Base-by-base conservation (phyloP, 2,797 vertebrate genomes). In the Periparus ater region DNA sequence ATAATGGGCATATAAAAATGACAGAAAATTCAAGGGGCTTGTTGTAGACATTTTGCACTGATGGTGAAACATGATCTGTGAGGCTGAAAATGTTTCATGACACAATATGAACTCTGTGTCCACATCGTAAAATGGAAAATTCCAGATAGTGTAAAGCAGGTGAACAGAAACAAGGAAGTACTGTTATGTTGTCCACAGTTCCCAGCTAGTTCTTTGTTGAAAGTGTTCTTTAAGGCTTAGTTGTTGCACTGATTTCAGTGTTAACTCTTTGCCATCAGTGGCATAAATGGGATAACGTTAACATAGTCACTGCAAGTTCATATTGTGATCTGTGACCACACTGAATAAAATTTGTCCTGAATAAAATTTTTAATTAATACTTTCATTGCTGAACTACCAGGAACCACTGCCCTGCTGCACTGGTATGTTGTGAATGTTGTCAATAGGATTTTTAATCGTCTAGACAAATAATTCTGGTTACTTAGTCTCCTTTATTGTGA, bases 361-460 rank as follows among this genome's bases (percentile, higher is more conserved):
- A 40, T 45, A 63, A 27, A 67, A 29, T 29, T 71, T 71, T 67
- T n/a, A 76, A 55, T 48, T 15, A 67, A 30, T 45, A 9, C 0
- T 1, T 32, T 77, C 1, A 0, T 44, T 40, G 36, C 5, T 74
- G 22, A 81, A n/a, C 51, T 66, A 27, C 18, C 11, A 53, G 47
- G 17, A 47, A 19, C 18, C 62, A 65, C 38, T 86, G 29, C 7
- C 27, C 17, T 1, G 1, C 38, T 91, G n/a, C 30, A 32, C 13
- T 34, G 7, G 4, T 63, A 17, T 2, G 4, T 86, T 68, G 38
- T 0, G 0, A 34, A 42, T 32, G 13, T 30, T 82, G 30, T 30
- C 45, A 65, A 1, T 9, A 42, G 15, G 21, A 58, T 42, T 72
- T 84, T 84, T 17, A 47, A 53, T 65, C 26, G 15, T 18, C 23